Conservation (phyloP, 2,888 invertebrate genomes). For the Saturnia pavonia region DNA sequence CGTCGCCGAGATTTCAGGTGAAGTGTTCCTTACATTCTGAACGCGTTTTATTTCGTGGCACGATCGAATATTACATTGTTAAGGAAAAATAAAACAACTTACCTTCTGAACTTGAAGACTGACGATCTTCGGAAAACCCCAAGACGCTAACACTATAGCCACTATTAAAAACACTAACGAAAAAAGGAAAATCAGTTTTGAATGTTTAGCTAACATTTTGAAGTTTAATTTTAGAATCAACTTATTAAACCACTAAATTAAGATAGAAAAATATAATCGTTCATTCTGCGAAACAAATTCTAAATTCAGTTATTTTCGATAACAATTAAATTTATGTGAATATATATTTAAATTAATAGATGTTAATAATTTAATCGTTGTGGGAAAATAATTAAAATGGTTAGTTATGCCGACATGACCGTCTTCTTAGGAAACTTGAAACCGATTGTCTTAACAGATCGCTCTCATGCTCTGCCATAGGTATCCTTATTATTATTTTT, state of each 20-base stretch:
- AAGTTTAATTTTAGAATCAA: background rate
- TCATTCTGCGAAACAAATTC: background rate
- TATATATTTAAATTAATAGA: background rate
- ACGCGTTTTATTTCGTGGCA: background rate
- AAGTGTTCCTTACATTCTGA: background rate
- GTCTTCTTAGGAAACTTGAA: constrained; percentile 34
- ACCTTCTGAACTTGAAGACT: constrained; percentile 74
- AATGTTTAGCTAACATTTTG: constrained; percentile 64
- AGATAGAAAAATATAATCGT: background rate
- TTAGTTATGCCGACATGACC: constrained; percentile 32
- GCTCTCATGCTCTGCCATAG: constrained; percentile 32
- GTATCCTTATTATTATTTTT: constrained; percentile 17
- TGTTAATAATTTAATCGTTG: background rate
- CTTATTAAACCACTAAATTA: background rate
- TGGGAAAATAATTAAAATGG: background rate
- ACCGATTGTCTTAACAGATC: constrained; percentile 35
- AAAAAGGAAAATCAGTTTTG: constrained; percentile 54
- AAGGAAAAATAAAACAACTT: constrained; percentile 33
- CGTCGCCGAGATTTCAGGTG: background rate
- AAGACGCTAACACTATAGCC: constrained; percentile 67
- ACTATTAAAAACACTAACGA: constrained; percentile 62
- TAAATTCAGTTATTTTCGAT: background rate
- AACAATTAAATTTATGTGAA: background rate
- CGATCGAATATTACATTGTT: background rate
- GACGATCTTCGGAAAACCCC: constrained; percentile 76